These are phyloP conservation scores for Isoperla grammatica DNA, from an alignment of 2,888 invertebrate genomes.

Conservation along the genomic window DNA sequence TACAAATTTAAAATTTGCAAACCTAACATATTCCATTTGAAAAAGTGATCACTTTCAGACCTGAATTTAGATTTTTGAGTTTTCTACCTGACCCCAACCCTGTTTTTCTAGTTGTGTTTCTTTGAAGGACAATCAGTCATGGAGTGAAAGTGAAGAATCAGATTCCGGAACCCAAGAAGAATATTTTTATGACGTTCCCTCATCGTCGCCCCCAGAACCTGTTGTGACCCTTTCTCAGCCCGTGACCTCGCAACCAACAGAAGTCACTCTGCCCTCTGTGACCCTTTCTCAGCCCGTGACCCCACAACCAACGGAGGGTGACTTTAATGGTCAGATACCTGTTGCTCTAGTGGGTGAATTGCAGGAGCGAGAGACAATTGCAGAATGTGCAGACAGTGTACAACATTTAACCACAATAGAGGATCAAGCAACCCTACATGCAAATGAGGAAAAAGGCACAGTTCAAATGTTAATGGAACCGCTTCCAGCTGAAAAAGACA, in stretches of 20 bases:
- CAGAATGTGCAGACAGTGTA: not conserved
- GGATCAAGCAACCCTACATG: not conserved
- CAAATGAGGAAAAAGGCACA: no score
- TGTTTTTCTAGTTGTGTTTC: constrained; percentile 22
- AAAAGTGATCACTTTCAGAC: no score
- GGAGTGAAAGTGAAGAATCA: constrained; percentile 22
- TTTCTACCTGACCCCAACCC: not conserved
- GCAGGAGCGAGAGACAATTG: not conserved
- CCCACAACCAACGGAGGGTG: no score
- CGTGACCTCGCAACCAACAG: no score
- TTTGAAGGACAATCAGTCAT: constrained; percentile 29
- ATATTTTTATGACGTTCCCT: constrained; percentile 19
- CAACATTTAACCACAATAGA: not conserved
- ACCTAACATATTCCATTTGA: no score
- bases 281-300: not conserved
- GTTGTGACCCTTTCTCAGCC: not conserved
- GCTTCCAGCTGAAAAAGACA: no score
- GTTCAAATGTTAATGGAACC: no score
- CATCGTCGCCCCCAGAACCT: constrained; percentile 10
- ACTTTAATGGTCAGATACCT: not conserved
- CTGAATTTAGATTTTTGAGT: no score
- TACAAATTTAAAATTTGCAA: no score
- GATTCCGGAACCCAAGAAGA: constrained; percentile 21
- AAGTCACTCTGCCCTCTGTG: constrained; percentile 2
- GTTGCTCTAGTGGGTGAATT: not conserved